These are phyloP conservation scores for Latrodectus geometricus DNA, from an alignment of 1,140 invertebrate species.

Conservation along the genomic window DNA sequence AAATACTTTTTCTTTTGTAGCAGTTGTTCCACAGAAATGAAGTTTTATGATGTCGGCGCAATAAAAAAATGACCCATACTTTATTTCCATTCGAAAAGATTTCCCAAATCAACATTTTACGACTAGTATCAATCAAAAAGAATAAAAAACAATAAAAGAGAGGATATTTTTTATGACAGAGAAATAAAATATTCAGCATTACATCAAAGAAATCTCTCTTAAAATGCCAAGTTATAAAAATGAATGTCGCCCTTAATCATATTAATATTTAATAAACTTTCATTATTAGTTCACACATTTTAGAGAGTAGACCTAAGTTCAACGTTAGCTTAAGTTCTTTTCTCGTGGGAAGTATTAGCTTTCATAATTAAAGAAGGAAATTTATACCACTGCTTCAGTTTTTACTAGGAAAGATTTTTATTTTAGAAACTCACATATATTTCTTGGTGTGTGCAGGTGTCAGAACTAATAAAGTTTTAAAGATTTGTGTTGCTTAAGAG, in stretches of 20 bases:
- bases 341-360: not conserved
- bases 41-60: not conserved
- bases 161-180: not conserved
- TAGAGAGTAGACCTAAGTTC: not conserved
- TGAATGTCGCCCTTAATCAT: not conserved
- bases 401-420: too few species aligned
- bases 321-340: not conserved
- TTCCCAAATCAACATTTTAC: not conserved
- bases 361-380: not conserved
- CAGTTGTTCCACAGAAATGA: not conserved
- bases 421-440: too few species aligned
- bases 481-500: too few species aligned
- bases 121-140: not conserved
- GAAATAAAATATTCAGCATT: not conserved
- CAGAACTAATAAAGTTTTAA: too few species aligned
- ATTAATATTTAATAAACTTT: not conserved
- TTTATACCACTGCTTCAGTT: not conserved
- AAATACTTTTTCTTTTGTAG: not conserved
- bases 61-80: not conserved
- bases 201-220: not conserved
- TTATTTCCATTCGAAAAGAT: not conserved
- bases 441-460: too few species aligned
- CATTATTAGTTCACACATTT: not conserved
- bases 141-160: not conserved
- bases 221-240: not conserved